Evolutionary conservation across 2,797 vertebrate species (phyloP), one percentile per base, ranked within the genome.

Genomic region (Limnodromus scolopaceus): DNA sequence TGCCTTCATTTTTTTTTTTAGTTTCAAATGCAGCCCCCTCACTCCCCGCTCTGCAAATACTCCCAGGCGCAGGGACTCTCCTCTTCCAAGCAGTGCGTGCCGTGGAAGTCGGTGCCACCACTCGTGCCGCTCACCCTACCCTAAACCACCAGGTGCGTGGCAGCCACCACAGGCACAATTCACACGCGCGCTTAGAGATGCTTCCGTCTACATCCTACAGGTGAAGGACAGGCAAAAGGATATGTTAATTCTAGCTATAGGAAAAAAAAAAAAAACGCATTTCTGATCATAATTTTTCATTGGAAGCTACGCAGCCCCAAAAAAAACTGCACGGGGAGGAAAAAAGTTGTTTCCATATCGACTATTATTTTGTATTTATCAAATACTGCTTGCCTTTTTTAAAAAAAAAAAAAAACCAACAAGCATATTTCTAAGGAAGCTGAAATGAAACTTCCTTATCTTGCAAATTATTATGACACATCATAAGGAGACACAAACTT

Each of bases 401-500:
- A 0, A 32, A 53, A 75, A 75, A 18, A 11, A 27, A 49, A 10
- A 41, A 30, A 19, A 28, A 18, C 6, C 0, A 32, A 30, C 0
- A 41, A 34, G 32, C 2, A 0, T 49, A 88, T 95, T 97, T 95
- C 92, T 92, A 94, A 91, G 89, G 89, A 94, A 97, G 74, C 66
- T 94, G 70, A 84, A 94, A 95, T 69, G 61, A 94, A 95, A 95
- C 83, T 49, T 36, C 57, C 34, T 92, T 85, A 88, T 80, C 58
- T 86, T 18, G 3, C 49, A 79, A 79, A 45, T 48, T 75, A 60
- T 57, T 86, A 61, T 66, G 80, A 96, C 51, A 92, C 55, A 55
- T 48, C 77, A 49, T 20, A 90, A 71, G 25, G 57, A 95, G 70
- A 55, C 6, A 25, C 22, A 46, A 55, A 0, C 55, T 51, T 61